These are phyloP conservation scores for Eulithis prunata DNA, from an alignment of 2,888 invertebrate genomes.

Conservation along the genomic window DNA sequence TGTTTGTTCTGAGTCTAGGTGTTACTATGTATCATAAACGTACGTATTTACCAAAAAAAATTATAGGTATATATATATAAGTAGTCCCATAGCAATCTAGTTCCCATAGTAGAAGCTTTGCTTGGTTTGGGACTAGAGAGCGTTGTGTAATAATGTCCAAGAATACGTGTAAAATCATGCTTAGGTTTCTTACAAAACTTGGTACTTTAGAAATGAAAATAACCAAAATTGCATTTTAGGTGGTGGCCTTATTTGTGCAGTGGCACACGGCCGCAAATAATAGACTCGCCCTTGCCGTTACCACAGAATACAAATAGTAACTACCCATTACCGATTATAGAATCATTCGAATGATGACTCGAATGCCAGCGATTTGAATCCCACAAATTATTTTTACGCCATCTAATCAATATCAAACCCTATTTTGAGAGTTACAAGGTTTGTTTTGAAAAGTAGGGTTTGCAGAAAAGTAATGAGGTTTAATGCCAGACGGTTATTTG, in stretches of 20 bases:
- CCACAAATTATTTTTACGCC: conserved; percentile 49
- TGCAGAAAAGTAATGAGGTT: conserved; percentile 69
- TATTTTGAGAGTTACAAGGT: conserved; percentile 41
- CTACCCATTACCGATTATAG: conserved; percentile 63
- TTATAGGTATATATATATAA: too few relatives aligned
- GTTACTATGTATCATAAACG: too few relatives aligned
- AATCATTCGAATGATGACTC: conserved; percentile 68
- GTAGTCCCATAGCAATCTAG: too few relatives aligned
- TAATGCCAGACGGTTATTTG: conserved; percentile 75
- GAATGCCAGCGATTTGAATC: conserved; percentile 57
- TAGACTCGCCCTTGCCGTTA: conserved; percentile 63
- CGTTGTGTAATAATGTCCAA: too few relatives aligned
- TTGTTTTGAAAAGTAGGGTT: conserved; percentile 44
- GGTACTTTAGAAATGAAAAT: conserved; percentile 6
- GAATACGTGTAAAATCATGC: too few relatives aligned
- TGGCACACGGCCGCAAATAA: conserved; percentile 53
- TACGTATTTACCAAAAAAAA: too few relatives aligned
- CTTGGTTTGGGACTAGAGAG: too few relatives aligned
- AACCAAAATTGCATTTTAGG: conserved; percentile 47
- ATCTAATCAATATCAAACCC: conserved; percentile 43
- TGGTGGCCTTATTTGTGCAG: conserved; percentile 44
- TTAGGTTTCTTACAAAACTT: too few relatives aligned
- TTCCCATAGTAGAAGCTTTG: too few relatives aligned
- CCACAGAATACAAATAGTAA: conserved; percentile 25
- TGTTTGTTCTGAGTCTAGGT: too few relatives aligned